These are phyloP conservation scores for Cryptus viduatorius DNA, from an alignment of 2,888 invertebrate genomes.

Conservation along the genomic window DNA sequence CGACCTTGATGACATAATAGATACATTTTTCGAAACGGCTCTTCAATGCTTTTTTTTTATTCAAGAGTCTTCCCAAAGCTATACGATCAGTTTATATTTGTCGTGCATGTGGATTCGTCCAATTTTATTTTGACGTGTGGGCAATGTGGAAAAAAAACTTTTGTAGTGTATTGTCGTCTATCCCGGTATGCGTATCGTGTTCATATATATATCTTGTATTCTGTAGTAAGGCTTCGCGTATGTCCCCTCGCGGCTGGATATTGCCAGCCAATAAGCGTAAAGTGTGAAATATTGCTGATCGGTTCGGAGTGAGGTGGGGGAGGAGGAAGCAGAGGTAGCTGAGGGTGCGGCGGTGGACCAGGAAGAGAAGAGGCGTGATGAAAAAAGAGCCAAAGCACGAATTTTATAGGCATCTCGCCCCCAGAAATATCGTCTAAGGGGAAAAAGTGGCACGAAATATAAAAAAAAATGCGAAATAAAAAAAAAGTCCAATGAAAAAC, in stretches of 20 bases:
- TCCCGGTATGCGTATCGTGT: not conserved
- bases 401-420: slow-evolving; percentile 58
- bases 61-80: too few relatives aligned
- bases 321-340: slow-evolving; percentile 19
- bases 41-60: too few relatives aligned
- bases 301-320: slow-evolving; percentile 68
- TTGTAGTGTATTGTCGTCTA: not conserved
- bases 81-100: too few relatives aligned
- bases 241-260: slow-evolving; percentile 58
- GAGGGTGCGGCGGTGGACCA: slow-evolving; percentile 39
- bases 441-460: slow-evolving; percentile 42
- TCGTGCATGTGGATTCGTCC: too few relatives aligned
- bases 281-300: slow-evolving; percentile 80
- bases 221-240: slow-evolving; percentile 16
- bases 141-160: not conserved
- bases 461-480: slow-evolving; percentile 27
- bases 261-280: slow-evolving; percentile 78
- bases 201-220: slow-evolving; percentile 4
- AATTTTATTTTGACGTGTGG: too few relatives aligned
- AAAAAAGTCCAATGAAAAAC: slow-evolving; percentile 13
- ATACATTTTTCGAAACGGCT: too few relatives aligned
- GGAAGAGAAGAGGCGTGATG: slow-evolving; percentile 41
- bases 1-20: too few relatives aligned
- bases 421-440: slow-evolving; percentile 50
- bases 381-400: slow-evolving; percentile 49